Conservation (phyloP, 2,888 invertebrate species). For the Meteorus cinctellus region DNA sequence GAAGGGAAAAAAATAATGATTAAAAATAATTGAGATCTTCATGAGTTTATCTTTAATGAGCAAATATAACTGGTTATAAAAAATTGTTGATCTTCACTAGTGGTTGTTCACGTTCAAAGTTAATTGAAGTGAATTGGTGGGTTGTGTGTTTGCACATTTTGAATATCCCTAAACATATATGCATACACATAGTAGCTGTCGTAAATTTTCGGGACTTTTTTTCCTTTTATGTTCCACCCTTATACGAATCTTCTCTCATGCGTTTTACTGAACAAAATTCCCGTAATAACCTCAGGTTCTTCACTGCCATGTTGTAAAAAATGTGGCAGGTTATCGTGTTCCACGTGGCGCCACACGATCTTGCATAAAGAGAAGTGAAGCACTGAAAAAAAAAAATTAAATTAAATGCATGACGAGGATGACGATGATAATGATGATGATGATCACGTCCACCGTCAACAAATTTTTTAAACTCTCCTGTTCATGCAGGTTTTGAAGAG, state of each 20-base stretch:
- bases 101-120: background rate
- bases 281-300: background rate
- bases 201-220: too few species aligned
- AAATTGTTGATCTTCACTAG: background rate
- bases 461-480: background rate
- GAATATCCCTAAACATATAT: constrained; percentile 3
- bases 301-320: background rate
- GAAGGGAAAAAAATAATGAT: background rate
- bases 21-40: background rate
- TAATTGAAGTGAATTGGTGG: background rate
- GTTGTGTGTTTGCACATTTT: background rate
- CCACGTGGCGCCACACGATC: background rate
- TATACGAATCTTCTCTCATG: background rate
- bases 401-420: background rate
- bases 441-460: background rate
- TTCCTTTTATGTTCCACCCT: background rate
- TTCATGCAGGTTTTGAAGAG: background rate
- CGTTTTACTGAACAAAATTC: background rate
- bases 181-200: background rate
- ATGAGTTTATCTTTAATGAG: background rate
- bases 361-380: background rate
- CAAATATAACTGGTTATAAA: background rate
- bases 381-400: background rate
- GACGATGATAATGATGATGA: background rate
- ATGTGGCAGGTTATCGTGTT: background rate